A percentile compares a stretch with the other conserved stretches of the same genome.
Conservation (phyloP, 2,113 vertebrate genomes). For the Paraplagusia blochii region DNA sequence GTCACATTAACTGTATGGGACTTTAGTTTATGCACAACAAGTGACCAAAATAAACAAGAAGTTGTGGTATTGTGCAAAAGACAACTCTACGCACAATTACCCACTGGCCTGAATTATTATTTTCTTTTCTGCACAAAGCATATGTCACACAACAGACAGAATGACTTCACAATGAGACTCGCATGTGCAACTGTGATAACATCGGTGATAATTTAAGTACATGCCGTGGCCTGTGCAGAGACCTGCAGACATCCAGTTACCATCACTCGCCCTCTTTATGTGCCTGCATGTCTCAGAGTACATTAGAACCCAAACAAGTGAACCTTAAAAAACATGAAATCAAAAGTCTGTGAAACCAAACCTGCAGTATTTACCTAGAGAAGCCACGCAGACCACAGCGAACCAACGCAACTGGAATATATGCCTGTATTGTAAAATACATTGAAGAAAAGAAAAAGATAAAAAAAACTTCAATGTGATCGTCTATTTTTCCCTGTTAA, state of each 20-base stretch:
- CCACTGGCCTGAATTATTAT: constrained; percentile 18
- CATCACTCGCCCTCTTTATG: constrained; percentile 35
- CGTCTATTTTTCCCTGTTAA: constrained; percentile 73
- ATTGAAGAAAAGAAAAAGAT: constrained; percentile 73
- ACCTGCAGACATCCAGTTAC: constrained; percentile 51
- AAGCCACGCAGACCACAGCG: constrained; percentile 15
- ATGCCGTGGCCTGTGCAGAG: constrained; percentile 57
- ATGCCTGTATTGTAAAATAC: constrained; percentile 58
- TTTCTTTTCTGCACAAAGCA: constrained; percentile 28
- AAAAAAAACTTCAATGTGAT: constrained; percentile 69
- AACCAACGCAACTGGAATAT: constrained; percentile 71
- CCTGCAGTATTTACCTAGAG: constrained; percentile 34
- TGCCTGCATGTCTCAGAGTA: constrained; percentile 36
- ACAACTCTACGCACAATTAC: constrained; percentile 23
- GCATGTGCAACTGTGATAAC: constrained; percentile 33
- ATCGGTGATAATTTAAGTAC: constrained; percentile 42
- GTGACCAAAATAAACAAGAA: constrained; percentile 39
- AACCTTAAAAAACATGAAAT: constrained; percentile 31
- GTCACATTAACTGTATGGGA: constrained; percentile 41
- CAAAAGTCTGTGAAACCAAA: constrained; percentile 42
- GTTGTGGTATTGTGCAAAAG: constrained; percentile 25
- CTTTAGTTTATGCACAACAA: constrained; percentile 25
- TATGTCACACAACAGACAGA: constrained; percentile 25
- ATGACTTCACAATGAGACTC: constrained; percentile 8
- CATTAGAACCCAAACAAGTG: constrained; percentile 32